These are phyloP conservation scores for Agriopis leucophaearia DNA, from an alignment of 2,888 invertebrate genomes.

Conservation along the genomic window DNA sequence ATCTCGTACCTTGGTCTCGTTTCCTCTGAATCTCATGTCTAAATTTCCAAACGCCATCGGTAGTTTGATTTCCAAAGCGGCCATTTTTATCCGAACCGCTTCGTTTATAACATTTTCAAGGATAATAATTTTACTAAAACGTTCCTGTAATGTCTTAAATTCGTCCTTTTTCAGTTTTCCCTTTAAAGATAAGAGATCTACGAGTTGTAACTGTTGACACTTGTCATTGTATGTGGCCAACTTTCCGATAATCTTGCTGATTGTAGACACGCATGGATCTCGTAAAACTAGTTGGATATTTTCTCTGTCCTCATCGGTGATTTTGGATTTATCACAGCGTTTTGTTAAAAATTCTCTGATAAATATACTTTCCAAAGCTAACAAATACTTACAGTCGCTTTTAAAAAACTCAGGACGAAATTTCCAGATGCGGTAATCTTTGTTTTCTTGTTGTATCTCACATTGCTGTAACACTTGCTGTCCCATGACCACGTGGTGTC, in stretches of 20 bases:
- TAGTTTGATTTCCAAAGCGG: conserved; percentile 44
- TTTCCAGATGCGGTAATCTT: too few species aligned
- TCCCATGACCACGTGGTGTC: conserved; percentile 45
- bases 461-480: conserved; percentile 47
- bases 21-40: not conserved
- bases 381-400: conserved; percentile 39
- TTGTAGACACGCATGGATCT: conserved; percentile 44
- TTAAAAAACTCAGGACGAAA: too few species aligned
- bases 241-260: conserved; percentile 53
- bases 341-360: conserved; percentile 45
- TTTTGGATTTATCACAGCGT: conserved; percentile 42
- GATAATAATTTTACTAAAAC: conserved; percentile 47
- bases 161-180: conserved; percentile 9
- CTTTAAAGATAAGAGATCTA: conserved; percentile 24
- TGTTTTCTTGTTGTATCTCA: conserved; percentile 7
- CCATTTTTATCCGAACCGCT: conserved; percentile 47
- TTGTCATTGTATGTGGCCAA: conserved; percentile 41
- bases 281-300: conserved; percentile 39
- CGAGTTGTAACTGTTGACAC: conserved; percentile 34
- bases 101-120: conserved; percentile 42
- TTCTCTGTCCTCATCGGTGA: conserved; percentile 37
- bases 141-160: conserved; percentile 37
- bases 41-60: conserved; percentile 32
- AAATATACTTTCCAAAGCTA: conserved; percentile 48
- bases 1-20: conserved; percentile 26